These are phyloP conservation scores for Clarias fuscus DNA, from an alignment of 2,797 vertebrate genomes.

Conservation along the genomic window DNA sequence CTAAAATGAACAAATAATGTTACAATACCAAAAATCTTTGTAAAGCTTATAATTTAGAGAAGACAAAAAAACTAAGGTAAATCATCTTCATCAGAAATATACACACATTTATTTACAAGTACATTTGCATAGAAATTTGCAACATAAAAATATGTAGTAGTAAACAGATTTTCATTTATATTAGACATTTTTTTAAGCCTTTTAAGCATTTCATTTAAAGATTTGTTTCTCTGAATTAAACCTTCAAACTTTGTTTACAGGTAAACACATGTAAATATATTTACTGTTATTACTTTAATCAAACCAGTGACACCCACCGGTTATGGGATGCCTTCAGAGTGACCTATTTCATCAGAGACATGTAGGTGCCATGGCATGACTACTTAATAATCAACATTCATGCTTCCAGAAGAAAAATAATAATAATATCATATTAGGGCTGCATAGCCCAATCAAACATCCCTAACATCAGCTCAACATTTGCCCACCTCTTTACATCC, in stretches of 20 bases:
- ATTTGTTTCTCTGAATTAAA: conserved; percentile 59
- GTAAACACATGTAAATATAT: conserved; percentile 50
- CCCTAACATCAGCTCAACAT: neutral
- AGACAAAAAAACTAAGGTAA: neutral
- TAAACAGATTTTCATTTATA: conserved; percentile 70
- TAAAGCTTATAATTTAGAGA: neutral
- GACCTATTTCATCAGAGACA: conserved; percentile 13
- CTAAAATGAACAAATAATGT: neutral
- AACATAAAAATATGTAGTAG: conserved; percentile 67
- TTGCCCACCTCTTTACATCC: conserved; percentile 2
- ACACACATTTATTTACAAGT: conserved; percentile 70
- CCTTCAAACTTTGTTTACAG: conserved; percentile 48
- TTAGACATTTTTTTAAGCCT: conserved; percentile 57
- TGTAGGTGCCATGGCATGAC: conserved; percentile 9
- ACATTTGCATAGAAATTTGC: conserved; percentile 72
- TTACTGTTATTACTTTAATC: conserved; percentile 44
- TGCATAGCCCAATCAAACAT: conserved; percentile 8
- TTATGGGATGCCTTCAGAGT: conserved; percentile 7
- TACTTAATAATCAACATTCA: conserved; percentile 5
- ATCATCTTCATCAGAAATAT: conserved; percentile 50
- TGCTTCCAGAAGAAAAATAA: neutral
- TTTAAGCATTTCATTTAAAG: conserved; percentile 31
- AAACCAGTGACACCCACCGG: conserved; percentile 33
- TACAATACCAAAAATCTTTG: neutral
- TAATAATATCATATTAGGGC: neutral